phyloP scores from a whole-genome alignment of 2,888 invertebrate species.

The Geotrupes spiniger region DNA sequence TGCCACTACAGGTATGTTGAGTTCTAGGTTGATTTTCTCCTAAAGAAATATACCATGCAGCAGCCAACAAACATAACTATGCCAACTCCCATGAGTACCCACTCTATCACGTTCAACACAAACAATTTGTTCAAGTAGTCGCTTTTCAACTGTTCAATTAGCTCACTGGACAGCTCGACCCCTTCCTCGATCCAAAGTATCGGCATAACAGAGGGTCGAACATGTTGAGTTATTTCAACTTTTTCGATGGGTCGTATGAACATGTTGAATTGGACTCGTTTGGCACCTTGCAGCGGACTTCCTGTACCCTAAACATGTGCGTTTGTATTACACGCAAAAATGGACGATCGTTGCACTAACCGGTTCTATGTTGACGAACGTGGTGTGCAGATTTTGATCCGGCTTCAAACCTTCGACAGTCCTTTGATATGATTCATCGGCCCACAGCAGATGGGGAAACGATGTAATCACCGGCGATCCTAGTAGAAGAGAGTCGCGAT shows the following conservation, averaged over 20 bases:
- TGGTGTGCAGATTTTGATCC: conserved; percentile 56
- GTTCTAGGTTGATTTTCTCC: no score
- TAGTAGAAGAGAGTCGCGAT: conserved; percentile 36
- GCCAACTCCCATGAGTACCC: no score
- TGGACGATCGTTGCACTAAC: conserved; percentile 50
- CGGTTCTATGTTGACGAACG: conserved; percentile 65
- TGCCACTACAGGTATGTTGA: no score
- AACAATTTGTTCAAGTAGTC: conserved; percentile 52
- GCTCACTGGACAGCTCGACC: no score
- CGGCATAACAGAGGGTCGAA: conserved; percentile 56
- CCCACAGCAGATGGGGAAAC: conserved; percentile 67
- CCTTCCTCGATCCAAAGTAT: conserved; percentile 68
- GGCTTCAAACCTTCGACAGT: conserved; percentile 61
- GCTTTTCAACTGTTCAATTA: no score
- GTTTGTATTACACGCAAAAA: neutral
- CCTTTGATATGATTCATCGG: conserved; percentile 54
- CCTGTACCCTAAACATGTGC: conserved; percentile 56
- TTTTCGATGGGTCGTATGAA: conserved; percentile 55
- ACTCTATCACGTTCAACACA: conserved; percentile 54
- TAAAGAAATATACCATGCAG: no score
- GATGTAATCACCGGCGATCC: conserved; percentile 65
- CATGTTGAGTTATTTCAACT: conserved; percentile 51
- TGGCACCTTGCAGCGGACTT: conserved; percentile 58
- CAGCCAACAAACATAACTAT: no score
- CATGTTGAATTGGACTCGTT: conserved; percentile 65